Conservation (phyloP, 1,140 invertebrate genomes). For the Zaprionus taronus region DNA sequence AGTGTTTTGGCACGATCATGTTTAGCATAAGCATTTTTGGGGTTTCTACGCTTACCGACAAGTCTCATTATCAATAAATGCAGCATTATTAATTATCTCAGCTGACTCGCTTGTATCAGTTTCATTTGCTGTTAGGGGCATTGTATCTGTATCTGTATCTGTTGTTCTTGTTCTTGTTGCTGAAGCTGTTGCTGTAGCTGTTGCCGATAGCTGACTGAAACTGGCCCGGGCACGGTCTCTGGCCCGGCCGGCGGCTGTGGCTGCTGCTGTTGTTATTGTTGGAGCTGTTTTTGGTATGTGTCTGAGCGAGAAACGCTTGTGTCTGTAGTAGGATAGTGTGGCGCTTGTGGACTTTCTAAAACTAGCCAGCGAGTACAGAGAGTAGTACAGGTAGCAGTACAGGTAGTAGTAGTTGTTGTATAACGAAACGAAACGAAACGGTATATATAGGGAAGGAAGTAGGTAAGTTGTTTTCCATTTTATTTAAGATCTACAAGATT, state of each 20-base stretch:
- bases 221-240: slow-evolving; percentile 53
- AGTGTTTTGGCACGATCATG: not conserved
- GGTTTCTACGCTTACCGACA: slow-evolving; percentile 80
- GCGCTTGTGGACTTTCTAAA: slow-evolving; percentile 82
- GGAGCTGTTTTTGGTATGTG: slow-evolving; percentile 79
- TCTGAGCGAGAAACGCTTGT: slow-evolving; percentile 83
- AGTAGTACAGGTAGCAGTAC: not conserved
- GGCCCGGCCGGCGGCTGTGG: slow-evolving; percentile 51
- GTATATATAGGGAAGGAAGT: slow-evolving; percentile 15
- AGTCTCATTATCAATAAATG: slow-evolving; percentile 83
- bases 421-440: slow-evolving; percentile 53
- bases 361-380: slow-evolving; percentile 64
- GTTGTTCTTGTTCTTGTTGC: slow-evolving; percentile 50
- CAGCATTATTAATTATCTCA: slow-evolving; percentile 75
- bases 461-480: slow-evolving; percentile 14
- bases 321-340: slow-evolving; percentile 82
- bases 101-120: slow-evolving; percentile 64
- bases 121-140: slow-evolving; percentile 73
- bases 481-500: slow-evolving; percentile 1
- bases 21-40: not conserved
- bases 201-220: slow-evolving; percentile 56
- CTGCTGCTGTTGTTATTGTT: slow-evolving; percentile 45
- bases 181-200: slow-evolving; percentile 40
- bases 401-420: not conserved
- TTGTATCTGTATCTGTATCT: slow-evolving; percentile 56